phyloP scores from a whole-genome alignment of 1,140 invertebrate species.

The Tachypleus tridentatus region DNA sequence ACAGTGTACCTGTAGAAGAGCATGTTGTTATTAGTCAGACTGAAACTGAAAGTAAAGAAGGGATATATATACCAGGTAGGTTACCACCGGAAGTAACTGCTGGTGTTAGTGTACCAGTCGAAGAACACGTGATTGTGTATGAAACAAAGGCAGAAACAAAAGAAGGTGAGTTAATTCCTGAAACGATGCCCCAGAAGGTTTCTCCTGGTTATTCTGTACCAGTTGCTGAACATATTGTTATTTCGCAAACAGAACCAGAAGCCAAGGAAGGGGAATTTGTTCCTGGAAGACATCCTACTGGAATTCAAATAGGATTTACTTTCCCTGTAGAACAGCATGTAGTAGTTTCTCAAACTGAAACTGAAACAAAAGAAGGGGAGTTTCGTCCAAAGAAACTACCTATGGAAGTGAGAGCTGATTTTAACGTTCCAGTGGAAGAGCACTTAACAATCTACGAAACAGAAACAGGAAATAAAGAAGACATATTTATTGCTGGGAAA shows the following conservation, averaged over 20 bases:
- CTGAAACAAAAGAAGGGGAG: slow-evolving; percentile 2
- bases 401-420: slow-evolving; percentile 7
- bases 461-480: slow-evolving; percentile 15
- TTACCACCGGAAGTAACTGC: slow-evolving; percentile 8
- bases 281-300: slow-evolving; percentile 2
- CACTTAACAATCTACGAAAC: slow-evolving; percentile 16
- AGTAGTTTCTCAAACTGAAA: slow-evolving; percentile 12
- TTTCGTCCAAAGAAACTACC: slow-evolving; percentile 2
- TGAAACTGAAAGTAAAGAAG: slow-evolving; percentile 19
- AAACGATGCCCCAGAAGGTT: not conserved
- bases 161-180: slow-evolving; percentile 16
- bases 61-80: slow-evolving; percentile 8
- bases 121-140: slow-evolving; percentile 17
- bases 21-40: slow-evolving; percentile 21
- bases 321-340: slow-evolving; percentile 16
- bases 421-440: slow-evolving; percentile 14
- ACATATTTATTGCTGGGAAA: no score
- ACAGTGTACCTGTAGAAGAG: slow-evolving; percentile 14
- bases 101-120: slow-evolving; percentile 9
- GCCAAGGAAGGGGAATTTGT: slow-evolving; percentile 16
- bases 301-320: slow-evolving; percentile 7
- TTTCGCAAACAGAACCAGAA: slow-evolving; percentile 14
- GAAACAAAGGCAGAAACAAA: slow-evolving; percentile 19
- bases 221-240: slow-evolving; percentile 15
- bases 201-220: slow-evolving; percentile 8